These are phyloP conservation scores for Hassar affinis DNA, from an alignment of 2,113 vertebrate genomes.

Conservation along the genomic window DNA sequence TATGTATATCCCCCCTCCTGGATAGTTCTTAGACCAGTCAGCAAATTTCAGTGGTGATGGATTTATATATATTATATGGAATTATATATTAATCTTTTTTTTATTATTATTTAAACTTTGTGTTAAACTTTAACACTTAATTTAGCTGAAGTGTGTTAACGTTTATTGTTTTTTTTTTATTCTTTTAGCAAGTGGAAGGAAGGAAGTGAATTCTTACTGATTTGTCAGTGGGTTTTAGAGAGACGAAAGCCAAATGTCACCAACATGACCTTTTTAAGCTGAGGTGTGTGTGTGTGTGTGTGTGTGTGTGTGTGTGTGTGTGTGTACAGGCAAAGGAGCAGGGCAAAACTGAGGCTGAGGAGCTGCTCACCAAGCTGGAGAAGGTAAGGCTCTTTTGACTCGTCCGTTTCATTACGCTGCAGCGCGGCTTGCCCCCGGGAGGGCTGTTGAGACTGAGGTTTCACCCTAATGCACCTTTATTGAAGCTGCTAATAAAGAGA, in stretches of 20 bases:
- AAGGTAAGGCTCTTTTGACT: constrained; percentile 76
- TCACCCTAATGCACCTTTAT: constrained; percentile 24
- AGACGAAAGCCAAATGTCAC: not conserved
- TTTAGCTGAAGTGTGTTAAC: not conserved
- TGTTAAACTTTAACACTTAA: not conserved
- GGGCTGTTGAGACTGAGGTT: not conserved
- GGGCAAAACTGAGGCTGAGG: constrained; percentile 90
- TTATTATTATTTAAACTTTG: not conserved
- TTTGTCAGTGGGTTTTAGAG: not conserved
- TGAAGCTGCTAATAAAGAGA: constrained; percentile 12
- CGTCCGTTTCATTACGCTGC: constrained; percentile 3
- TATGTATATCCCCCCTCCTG: not conserved
- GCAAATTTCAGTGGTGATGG: not conserved
- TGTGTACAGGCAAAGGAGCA: constrained; percentile 90
- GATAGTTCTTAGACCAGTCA: not conserved
- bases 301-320: constrained; percentile 9
- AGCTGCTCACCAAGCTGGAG: constrained; percentile 89
- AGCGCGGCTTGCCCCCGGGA: not conserved
- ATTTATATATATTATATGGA: too few relatives aligned
- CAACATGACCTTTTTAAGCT: constrained; percentile 50
- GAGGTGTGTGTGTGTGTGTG: constrained; percentile 6
- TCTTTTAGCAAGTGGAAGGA: not conserved
- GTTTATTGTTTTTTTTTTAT: not conserved
- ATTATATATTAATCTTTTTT: not conserved
- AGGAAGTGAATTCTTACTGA: constrained; percentile 1